phyloP scores from a whole-genome alignment of 2,888 invertebrate species.

The Agrotis exclamationis region DNA sequence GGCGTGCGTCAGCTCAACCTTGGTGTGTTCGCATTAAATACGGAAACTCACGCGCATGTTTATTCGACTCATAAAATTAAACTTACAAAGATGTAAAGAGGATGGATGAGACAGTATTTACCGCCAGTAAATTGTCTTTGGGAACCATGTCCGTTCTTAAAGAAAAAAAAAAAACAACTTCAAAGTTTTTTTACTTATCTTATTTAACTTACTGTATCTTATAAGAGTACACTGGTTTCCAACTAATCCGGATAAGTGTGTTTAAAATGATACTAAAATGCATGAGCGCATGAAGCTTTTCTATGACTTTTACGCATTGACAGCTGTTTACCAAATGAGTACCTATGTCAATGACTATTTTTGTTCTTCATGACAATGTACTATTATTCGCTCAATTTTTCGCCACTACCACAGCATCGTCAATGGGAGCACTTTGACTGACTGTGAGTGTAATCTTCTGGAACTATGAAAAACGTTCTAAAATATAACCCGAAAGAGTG shows the following conservation, averaged over 20 bases:
- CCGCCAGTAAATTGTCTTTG: neutral
- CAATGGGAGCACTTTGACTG: neutral
- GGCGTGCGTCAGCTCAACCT: constrained; percentile 71
- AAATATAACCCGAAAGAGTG: neutral
- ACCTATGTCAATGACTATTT: too few species aligned
- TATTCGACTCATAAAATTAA: constrained; percentile 81
- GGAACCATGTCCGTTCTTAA: too few species aligned
- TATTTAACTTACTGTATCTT: neutral
- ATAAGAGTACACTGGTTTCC: neutral
- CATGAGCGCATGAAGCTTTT: too few species aligned
- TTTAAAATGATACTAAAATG: too few species aligned
- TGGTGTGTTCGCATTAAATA: constrained; percentile 74
- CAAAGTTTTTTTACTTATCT: neutral
- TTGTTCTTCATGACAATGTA: too few species aligned
- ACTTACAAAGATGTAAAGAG: constrained; percentile 60
- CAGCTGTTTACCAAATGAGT: too few species aligned
- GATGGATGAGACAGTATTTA: constrained; percentile 62
- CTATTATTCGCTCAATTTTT: too few species aligned
- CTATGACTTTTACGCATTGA: too few species aligned
- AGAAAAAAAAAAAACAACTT: neutral
- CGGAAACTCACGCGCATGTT: constrained; percentile 80
- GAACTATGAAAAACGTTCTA: neutral
- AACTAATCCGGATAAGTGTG: too few species aligned
- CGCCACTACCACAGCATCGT: neutral
- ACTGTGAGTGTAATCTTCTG: too few species aligned